These are phyloP conservation scores for Philopedon plagiatum DNA, from an alignment of 2,888 invertebrate species.

Conservation along the genomic window DNA sequence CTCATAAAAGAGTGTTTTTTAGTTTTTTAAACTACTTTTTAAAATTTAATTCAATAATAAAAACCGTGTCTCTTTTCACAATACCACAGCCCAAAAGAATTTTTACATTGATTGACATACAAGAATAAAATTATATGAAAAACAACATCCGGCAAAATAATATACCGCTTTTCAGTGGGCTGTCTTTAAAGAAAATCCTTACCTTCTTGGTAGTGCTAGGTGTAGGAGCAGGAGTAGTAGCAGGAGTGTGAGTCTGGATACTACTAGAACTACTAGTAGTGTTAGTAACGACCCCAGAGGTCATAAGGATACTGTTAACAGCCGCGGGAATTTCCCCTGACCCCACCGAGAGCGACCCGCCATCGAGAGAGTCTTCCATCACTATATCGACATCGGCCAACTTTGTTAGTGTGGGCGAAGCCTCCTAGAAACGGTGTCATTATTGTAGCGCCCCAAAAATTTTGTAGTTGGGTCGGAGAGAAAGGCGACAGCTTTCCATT, in stretches of 20 bases:
- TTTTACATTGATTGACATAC: too few relatives aligned
- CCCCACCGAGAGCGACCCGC: constrained; percentile 85
- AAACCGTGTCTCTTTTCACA: too few relatives aligned
- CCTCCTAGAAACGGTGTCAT: constrained; percentile 66
- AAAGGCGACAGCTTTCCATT: too few relatives aligned
- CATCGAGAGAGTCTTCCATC: constrained; percentile 86
- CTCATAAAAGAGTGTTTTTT: too few relatives aligned
- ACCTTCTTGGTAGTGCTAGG: constrained; percentile 69
- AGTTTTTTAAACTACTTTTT: too few relatives aligned
- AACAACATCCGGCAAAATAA: too few relatives aligned
- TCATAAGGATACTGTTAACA: constrained; percentile 50
- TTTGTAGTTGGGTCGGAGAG: not conserved
- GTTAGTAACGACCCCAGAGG: constrained; percentile 28
- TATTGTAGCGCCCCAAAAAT: constrained; percentile 27
- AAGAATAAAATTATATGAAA: too few relatives aligned
- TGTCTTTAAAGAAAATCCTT: constrained; percentile 16
- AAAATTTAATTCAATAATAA: too few relatives aligned
- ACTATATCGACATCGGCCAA: constrained; percentile 77
- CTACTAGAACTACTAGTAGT: constrained; percentile 22
- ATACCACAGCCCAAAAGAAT: too few relatives aligned
- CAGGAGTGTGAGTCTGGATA: not conserved
- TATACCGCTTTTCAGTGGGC: not conserved
- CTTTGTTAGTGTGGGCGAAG: constrained; percentile 74
- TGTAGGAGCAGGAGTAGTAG: constrained; percentile 54
- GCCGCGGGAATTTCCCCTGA: constrained; percentile 79